Evolutionary conservation across 2,888 invertebrate species (phyloP), one percentile per base, ranked within the genome.

Genomic region (Dicranocentrus wangi): DNA sequence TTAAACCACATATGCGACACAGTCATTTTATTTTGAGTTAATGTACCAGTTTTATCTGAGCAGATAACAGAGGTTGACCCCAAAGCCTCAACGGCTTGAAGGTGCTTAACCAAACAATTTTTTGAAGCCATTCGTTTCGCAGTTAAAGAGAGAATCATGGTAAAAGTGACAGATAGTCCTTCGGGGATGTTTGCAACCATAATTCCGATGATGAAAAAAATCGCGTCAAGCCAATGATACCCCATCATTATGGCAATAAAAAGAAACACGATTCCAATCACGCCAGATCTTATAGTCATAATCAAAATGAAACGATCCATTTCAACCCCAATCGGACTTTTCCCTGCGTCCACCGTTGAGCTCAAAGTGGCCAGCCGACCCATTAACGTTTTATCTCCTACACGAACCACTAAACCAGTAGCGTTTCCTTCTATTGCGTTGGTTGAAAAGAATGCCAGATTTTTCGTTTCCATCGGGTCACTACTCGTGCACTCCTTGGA

Each of bases 21-120:
- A 0, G 93, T 93, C 94, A 94, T 92, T 75, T 90, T 90, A 88
- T 94, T 94, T 88, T 94, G 94, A 0, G 94, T 94, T 27, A 79
- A 13, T 2, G 71, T 79, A 1, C 69, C 70, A 0, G 94, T 94
- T 89, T 94, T 94, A 88, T 94, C 94, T 0, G 94, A 94, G 88
- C 94, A 94, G 86, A 94, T 94, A 70, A 93, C 93, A 0, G 93
- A 93, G 0, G 94, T 94, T 0, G 94, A 94, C 5, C 94, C 94
- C 1, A 94, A 89, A 0, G 94, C 94, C 89, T 94, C 94, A 0
- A 94, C 94, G 32, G 93, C 93, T 88, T 94, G 94, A 84, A 94
- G 88, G 89, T 94, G 94, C 89, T 94, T 94, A 2, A 94, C 93
- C 61, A 94, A 89, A 87, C 94, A 95, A 88, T 94, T 94, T 89